Conservation (phyloP, 2,797 vertebrate species). For the Coranthus polyacanthus region DNA sequence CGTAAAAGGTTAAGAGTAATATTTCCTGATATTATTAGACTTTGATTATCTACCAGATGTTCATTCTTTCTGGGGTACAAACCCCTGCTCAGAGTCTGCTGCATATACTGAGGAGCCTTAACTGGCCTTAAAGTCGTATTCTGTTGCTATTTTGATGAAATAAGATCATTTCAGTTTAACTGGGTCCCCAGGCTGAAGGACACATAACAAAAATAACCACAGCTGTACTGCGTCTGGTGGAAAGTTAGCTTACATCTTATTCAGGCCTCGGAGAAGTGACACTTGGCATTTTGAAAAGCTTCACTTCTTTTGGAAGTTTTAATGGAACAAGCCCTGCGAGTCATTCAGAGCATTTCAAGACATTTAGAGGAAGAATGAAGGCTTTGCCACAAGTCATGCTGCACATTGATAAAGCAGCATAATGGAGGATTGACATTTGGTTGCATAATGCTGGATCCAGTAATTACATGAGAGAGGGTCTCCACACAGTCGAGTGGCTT, state of each 20-base stretch:
- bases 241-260: slow-evolving; percentile 27
- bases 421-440: slow-evolving; percentile 55
- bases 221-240: slow-evolving; percentile 36
- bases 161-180: slow-evolving; percentile 44
- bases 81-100: slow-evolving; percentile 3
- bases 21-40: not conserved
- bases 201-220: slow-evolving; percentile 50
- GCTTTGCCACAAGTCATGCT: slow-evolving; percentile 39
- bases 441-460: slow-evolving; percentile 64
- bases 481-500: slow-evolving; percentile 49
- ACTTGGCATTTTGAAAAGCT: slow-evolving; percentile 34
- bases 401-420: slow-evolving; percentile 41
- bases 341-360: slow-evolving; percentile 28
- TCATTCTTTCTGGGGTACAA: slow-evolving; percentile 2
- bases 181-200: slow-evolving; percentile 30
- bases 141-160: slow-evolving; percentile 51
- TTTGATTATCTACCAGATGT: slow-evolving; percentile 13
- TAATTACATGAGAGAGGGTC: slow-evolving; percentile 40
- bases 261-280: slow-evolving; percentile 22
- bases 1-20: not conserved
- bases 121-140: slow-evolving; percentile 16
- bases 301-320: slow-evolving; percentile 6
- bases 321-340: slow-evolving; percentile 24
- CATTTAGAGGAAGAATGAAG: slow-evolving; percentile 43
- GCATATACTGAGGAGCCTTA: not conserved